These are phyloP conservation scores for Bathynomus jamesi DNA, from an alignment of 1,140 invertebrate species.

Conservation along the genomic window DNA sequence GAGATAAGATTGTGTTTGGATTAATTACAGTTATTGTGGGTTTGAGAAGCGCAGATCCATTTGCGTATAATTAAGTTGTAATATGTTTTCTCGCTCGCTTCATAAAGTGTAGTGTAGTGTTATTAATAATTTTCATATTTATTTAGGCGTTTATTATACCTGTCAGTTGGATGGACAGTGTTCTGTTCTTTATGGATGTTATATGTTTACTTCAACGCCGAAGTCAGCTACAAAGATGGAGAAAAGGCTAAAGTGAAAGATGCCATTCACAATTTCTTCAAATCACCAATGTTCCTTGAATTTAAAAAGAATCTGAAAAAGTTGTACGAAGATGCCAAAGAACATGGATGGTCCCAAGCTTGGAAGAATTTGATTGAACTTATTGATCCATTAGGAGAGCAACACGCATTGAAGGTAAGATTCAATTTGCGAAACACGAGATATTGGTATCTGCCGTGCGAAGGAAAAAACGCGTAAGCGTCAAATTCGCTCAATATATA, in stretches of 20 bases:
- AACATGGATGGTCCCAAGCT: slow-evolving; percentile 68
- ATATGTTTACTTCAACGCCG: slow-evolving; percentile 83
- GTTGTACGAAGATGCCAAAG: slow-evolving; percentile 62
- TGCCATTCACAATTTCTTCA: slow-evolving; percentile 79
- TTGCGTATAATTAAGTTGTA: no score
- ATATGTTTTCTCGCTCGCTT: no score
- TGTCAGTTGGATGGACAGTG: slow-evolving; percentile 55
- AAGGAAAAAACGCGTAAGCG: no score
- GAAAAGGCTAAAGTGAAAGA: slow-evolving; percentile 79
- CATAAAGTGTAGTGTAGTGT: background rate
- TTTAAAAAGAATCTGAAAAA: slow-evolving; percentile 64
- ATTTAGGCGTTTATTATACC: slow-evolving; percentile 42
- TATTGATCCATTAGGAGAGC: slow-evolving; percentile 75
- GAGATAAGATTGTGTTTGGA: no score
- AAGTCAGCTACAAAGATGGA: slow-evolving; percentile 73
- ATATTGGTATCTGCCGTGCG: slow-evolving; percentile 11
- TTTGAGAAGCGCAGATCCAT: no score
- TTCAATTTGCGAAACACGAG: background rate
- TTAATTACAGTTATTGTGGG: no score
- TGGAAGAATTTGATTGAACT: slow-evolving; percentile 79
- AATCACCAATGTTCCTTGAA: slow-evolving; percentile 69
- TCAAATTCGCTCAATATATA: no score
- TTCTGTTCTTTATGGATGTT: slow-evolving; percentile 66
- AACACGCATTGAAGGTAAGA: slow-evolving; percentile 74
- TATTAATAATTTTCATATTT: background rate